Percentiles rank a stretch among this genome's conserved stretches.
Evolutionary conservation across 1,140 invertebrate species (phyloP).

Genomic region (Polyergus mexicanus): DNA sequence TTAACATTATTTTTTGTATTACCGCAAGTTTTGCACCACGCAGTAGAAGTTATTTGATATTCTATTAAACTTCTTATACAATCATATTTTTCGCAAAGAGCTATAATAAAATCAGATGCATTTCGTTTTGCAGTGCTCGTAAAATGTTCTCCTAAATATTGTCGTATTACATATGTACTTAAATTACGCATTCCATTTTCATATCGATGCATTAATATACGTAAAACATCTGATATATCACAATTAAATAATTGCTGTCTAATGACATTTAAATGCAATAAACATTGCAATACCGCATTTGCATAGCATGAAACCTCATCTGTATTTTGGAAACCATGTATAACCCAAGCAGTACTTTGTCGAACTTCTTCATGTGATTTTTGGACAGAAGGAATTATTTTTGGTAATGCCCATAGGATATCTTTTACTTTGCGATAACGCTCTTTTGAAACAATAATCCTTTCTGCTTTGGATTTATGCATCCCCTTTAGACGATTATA

Average conservation of each 20-base stretch:
- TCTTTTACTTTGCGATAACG: no score
- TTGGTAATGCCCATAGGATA: no score
- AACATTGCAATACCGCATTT: neutral
- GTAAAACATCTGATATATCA: neutral
- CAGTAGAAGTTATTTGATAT: neutral
- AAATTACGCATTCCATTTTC: neutral
- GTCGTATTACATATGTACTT: neutral
- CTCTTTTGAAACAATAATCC: no score
- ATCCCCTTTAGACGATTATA: no score
- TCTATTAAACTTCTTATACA: neutral
- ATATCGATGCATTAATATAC: neutral
- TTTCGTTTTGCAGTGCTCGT: neutral
- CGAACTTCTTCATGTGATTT: no score
- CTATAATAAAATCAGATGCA: neutral
- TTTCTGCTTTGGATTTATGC: no score
- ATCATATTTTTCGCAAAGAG: neutral
- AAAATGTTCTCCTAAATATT: constrained; percentile 4
- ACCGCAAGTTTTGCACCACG: neutral
- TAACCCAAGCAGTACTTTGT: no score
- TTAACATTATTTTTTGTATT: neutral
- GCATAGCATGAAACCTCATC: neutral
- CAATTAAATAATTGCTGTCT: neutral
- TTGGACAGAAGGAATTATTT: no score
- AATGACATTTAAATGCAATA: neutral
- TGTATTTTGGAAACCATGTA: neutral